These are phyloP conservation scores for Polydrusus tereticollis DNA, from an alignment of 2,888 invertebrate species.

Conservation along the genomic window DNA sequence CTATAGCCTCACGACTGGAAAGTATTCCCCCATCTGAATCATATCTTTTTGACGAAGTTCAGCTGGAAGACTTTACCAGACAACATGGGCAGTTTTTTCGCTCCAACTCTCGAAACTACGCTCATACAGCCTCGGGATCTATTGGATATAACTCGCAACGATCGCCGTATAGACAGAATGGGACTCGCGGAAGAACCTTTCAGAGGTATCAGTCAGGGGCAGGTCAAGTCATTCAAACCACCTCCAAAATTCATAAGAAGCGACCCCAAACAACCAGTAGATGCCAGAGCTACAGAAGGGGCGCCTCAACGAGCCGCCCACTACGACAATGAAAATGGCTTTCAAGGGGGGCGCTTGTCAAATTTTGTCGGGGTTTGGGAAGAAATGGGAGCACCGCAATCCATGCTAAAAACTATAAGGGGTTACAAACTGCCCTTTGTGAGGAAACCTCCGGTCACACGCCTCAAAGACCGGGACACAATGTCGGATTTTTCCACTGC, in stretches of 20 bases:
- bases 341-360: constrained; percentile 1
- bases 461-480: background rate
- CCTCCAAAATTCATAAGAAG: background rate
- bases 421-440: constrained; percentile 11
- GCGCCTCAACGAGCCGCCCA: background rate
- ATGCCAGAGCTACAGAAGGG: background rate
- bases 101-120: background rate
- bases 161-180: background rate
- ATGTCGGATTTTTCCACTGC: too few relatives aligned
- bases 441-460: constrained; percentile 13
- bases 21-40: constrained; percentile 3
- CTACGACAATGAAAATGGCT: background rate
- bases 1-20: background rate
- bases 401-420: too few relatives aligned
- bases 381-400: background rate
- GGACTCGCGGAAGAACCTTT: background rate
- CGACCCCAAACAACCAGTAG: background rate
- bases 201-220: background rate
- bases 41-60: background rate
- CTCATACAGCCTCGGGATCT: background rate
- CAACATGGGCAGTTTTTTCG: constrained; percentile 4
- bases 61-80: background rate
- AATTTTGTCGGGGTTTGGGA: background rate
- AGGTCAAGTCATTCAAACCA: background rate
- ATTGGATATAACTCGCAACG: background rate